These are phyloP conservation scores for Capreolus pygargus DNA, from an alignment of 2,113 vertebrate genomes.

Conservation along the genomic window DNA sequence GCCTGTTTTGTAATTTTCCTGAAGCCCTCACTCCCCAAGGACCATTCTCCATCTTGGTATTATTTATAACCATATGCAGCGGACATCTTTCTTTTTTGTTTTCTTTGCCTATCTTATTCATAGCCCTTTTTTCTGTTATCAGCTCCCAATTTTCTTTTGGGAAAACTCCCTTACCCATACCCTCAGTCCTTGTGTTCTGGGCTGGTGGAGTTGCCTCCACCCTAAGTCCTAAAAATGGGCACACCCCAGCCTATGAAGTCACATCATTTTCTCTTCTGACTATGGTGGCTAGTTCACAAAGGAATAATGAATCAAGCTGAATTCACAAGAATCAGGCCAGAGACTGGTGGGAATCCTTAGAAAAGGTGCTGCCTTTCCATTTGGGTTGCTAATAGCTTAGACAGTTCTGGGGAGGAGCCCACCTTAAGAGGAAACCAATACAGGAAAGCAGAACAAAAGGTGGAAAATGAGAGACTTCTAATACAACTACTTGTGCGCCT, in stretches of 20 bases:
- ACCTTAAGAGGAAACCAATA: background rate
- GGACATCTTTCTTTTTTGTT: background rate
- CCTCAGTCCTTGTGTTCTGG: background rate
- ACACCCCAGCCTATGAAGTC: background rate
- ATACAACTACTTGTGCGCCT: background rate
- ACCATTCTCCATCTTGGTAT: background rate
- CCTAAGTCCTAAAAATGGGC: background rate
- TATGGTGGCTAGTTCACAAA: background rate
- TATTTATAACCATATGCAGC: background rate
- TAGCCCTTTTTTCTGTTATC: background rate
- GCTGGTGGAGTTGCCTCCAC: background rate
- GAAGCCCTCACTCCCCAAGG: background rate
- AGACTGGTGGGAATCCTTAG: background rate
- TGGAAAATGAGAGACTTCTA: background rate
- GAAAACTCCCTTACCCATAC: background rate
- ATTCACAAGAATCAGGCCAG: background rate
- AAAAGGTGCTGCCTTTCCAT: background rate
- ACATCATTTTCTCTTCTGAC: background rate
- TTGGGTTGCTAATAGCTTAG: background rate
- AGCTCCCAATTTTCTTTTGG: background rate
- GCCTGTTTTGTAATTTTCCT: conserved; percentile 16
- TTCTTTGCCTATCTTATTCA: background rate
- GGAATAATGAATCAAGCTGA: background rate
- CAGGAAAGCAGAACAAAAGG: background rate
- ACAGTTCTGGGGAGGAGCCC: background rate